These are phyloP conservation scores for Eurypyga helias DNA, from an alignment of 2,113 vertebrate genomes.

Conservation along the genomic window DNA sequence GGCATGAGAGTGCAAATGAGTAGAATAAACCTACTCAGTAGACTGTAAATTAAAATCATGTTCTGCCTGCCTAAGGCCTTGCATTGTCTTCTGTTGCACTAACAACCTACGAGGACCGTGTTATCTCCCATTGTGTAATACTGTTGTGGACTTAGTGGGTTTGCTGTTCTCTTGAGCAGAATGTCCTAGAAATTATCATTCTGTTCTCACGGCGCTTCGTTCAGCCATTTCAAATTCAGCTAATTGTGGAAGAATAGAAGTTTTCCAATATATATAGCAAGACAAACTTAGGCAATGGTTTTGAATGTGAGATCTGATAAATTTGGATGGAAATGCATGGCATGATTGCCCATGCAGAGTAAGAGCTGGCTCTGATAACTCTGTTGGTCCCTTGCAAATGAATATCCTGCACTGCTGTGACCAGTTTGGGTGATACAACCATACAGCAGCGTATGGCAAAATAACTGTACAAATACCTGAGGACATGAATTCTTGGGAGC, in stretches of 20 bases:
- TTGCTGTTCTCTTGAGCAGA: background rate
- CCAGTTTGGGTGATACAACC: background rate
- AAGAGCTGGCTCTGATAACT: background rate
- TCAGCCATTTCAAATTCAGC: background rate
- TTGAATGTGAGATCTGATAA: background rate
- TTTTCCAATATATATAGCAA: background rate
- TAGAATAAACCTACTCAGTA: background rate
- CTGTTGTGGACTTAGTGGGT: background rate
- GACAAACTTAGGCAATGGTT: background rate
- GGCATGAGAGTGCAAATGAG: background rate
- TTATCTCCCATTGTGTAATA: background rate
- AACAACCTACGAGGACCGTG: background rate
- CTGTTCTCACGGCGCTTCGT: background rate
- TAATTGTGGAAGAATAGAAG: background rate
- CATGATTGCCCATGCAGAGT: background rate
- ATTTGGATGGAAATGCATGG: background rate
- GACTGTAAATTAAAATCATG: background rate
- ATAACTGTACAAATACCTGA: background rate
- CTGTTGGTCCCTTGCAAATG: background rate
- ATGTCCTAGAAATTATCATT: background rate
- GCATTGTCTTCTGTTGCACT: background rate
- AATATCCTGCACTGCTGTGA: background rate
- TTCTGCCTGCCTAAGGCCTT: background rate
- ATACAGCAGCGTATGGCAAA: background rate
- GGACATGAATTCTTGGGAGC: background rate